These are phyloP conservation scores for Trichopoda pennipes DNA, from an alignment of 2,888 invertebrate species.

Conservation along the genomic window DNA sequence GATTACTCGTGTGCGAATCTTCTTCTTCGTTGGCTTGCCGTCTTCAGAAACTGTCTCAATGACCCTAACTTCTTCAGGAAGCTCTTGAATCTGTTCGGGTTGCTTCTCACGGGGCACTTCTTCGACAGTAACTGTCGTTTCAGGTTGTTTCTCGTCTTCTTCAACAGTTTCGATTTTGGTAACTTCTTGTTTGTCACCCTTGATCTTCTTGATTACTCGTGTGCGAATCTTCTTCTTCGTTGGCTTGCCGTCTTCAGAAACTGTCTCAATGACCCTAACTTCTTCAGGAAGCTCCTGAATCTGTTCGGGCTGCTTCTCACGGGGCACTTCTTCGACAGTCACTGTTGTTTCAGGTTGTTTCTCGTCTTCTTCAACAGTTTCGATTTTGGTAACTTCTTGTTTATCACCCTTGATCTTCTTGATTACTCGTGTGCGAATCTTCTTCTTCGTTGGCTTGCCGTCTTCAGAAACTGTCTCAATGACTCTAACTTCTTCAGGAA, in stretches of 20 bases:
- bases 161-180: constrained; percentile 79
- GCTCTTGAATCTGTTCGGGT: constrained; percentile 64
- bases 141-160: constrained; percentile 70
- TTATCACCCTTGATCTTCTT: constrained; percentile 70
- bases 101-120: constrained; percentile 72
- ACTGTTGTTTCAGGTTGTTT: constrained; percentile 75
- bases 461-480: constrained; percentile 49
- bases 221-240: constrained; percentile 52
- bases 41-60: constrained; percentile 78
- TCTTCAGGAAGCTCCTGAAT: constrained; percentile 70
- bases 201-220: constrained; percentile 71
- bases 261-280: constrained; percentile 74
- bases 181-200: constrained; percentile 77
- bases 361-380: constrained; percentile 75
- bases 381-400: constrained; percentile 64
- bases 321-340: constrained; percentile 43
- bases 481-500: constrained; percentile 50
- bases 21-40: constrained; percentile 70
- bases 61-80: constrained; percentile 75
- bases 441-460: constrained; percentile 50
- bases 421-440: constrained; percentile 51
- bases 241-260: constrained; percentile 58
- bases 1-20: constrained; percentile 77
- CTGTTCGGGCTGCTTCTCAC: constrained; percentile 29
- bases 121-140: constrained; percentile 74